Conservation (phyloP, 2,797 vertebrate genomes). For the Apodemus agrarius region DNA sequence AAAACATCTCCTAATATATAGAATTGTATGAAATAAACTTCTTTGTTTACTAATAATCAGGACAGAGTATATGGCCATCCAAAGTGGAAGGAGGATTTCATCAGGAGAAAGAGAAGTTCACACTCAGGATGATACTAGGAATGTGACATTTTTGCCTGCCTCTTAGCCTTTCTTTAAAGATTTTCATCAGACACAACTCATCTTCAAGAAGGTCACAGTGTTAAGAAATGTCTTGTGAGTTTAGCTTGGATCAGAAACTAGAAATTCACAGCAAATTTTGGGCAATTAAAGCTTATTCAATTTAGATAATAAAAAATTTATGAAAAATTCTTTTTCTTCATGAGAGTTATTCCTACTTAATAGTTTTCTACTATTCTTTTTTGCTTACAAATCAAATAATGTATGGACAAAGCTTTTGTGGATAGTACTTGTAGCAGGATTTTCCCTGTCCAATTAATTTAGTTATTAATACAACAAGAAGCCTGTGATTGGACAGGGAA, state of each 20-base stretch:
- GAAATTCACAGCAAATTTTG: background rate
- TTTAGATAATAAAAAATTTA: background rate
- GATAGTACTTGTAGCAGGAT: background rate
- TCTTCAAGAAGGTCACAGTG: background rate
- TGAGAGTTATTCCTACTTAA: background rate
- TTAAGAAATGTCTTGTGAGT: background rate
- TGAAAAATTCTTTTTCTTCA: background rate
- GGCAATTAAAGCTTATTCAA: background rate
- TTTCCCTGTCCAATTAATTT: no score
- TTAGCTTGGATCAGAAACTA: background rate
- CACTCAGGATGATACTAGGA: background rate
- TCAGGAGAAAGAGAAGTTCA: constrained; percentile 11
- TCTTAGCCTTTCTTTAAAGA: background rate
- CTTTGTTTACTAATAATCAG: constrained; percentile 16
- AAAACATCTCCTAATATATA: background rate
- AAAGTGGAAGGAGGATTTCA: background rate
- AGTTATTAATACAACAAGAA: no score
- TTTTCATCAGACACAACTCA: background rate
- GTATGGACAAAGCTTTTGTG: background rate
- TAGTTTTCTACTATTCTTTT: background rate
- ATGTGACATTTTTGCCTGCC: background rate
- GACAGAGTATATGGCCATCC: background rate
- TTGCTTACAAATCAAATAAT: background rate
- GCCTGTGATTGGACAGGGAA: no score
- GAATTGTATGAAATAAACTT: background rate